phyloP scores from a whole-genome alignment of 2,888 invertebrate genomes.

The Leptopterna dolabrata region DNA sequence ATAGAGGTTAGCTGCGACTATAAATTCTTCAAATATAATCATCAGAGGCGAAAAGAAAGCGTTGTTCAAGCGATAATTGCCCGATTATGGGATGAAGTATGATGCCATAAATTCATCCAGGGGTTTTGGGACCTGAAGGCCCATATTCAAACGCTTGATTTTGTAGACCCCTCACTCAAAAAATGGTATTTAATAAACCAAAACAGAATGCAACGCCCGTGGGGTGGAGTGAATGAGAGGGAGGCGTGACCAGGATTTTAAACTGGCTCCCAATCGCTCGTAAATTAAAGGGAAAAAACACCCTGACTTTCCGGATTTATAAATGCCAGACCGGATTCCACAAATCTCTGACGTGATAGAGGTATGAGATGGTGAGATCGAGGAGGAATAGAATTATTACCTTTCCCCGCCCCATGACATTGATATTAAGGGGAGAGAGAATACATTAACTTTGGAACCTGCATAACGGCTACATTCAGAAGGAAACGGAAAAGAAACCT shows the following conservation, averaged over 20 bases:
- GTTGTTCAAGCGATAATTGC: background rate
- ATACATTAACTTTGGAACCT: too few species aligned
- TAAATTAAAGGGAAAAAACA: slow-evolving; percentile 15
- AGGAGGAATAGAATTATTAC: background rate
- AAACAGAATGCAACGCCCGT: background rate
- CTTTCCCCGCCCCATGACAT: background rate
- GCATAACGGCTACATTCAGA: too few species aligned
- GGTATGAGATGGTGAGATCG: background rate
- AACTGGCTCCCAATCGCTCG: slow-evolving; percentile 11
- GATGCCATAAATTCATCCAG: background rate
- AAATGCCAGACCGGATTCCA: background rate
- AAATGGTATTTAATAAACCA: slow-evolving; percentile 20
- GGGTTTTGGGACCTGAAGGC: background rate
- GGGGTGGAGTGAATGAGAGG: background rate
- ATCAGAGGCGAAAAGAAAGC: background rate
- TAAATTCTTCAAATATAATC: background rate
- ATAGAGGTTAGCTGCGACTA: background rate
- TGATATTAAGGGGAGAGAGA: background rate
- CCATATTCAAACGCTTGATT: background rate
- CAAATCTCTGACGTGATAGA: background rate
- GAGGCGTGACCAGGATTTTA: background rate
- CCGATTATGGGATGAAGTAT: background rate
- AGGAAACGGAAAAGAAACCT: too few species aligned
- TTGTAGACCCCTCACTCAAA: background rate
- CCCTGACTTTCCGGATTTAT: slow-evolving; percentile 8